Evolutionary conservation across 64 coral and sea anemone species (phyloP).

Genomic region (Dendrophyllia cribrosa): DNA sequence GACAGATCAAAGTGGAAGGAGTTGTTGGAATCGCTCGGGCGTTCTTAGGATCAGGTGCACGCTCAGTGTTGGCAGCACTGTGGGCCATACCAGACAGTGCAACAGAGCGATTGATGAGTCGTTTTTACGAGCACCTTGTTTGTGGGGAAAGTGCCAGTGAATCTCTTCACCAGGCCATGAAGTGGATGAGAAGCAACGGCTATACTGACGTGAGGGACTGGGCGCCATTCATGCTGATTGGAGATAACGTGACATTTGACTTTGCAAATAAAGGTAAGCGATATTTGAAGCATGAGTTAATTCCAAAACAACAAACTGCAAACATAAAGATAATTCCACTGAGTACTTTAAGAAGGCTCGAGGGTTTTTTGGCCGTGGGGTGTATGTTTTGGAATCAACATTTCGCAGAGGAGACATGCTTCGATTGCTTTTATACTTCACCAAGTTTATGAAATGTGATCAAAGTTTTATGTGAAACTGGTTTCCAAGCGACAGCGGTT

Average conservation of each 20-base stretch:
- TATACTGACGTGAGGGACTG: not conserved
- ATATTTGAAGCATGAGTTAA: no score
- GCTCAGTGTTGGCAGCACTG: not conserved
- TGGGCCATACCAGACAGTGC: not conserved
- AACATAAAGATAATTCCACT: no score
- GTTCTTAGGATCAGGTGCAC: not conserved
- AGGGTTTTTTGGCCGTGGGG: no score
- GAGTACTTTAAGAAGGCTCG: no score
- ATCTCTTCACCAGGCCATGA: conserved; percentile 3
- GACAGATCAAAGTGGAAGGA: not conserved
- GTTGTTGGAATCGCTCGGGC: conserved; percentile 6
- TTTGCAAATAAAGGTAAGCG: not conserved
- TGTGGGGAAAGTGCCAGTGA: not conserved
- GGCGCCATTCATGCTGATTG: conserved; percentile 2
- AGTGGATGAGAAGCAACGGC: not conserved
- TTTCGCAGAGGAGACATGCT: no score
- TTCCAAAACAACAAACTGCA: no score
- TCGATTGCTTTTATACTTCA: no score
- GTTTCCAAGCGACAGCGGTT: no score
- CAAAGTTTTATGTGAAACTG: no score
- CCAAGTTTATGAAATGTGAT: no score
- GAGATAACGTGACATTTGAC: not conserved
- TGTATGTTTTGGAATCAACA: no score
- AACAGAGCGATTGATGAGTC: not conserved
- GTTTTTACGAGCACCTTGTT: not conserved